These are phyloP conservation scores for Atrichornis clamosus DNA, from an alignment of 2,113 vertebrate species.

Conservation along the genomic window DNA sequence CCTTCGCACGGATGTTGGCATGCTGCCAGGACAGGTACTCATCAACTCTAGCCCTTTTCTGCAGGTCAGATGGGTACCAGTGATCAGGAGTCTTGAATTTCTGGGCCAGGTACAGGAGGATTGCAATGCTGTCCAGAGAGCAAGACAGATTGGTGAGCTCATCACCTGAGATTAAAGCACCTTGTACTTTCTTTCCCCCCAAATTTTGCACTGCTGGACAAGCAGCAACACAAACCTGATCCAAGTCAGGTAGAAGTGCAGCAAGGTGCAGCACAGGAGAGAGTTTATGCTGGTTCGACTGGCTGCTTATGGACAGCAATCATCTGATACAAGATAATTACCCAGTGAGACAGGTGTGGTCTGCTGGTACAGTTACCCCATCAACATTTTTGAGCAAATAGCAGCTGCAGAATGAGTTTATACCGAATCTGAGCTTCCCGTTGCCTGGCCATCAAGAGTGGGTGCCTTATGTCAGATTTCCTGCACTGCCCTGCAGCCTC, in stretches of 20 bases:
- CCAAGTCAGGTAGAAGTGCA: background rate
- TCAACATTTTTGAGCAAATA: background rate
- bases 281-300: background rate
- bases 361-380: background rate
- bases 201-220: background rate
- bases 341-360: accelerated
- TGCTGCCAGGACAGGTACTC: conserved; percentile 85
- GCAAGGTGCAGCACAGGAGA: background rate
- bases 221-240: background rate
- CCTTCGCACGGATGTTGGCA: conserved; percentile 61
- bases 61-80: conserved; percentile 82
- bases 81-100: conserved; percentile 76
- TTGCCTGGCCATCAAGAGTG: background rate
- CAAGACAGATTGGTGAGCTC: background rate
- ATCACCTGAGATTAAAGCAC: background rate
- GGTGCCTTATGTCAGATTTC: background rate
- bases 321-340: accelerated
- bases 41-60: conserved; percentile 70
- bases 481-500: background rate
- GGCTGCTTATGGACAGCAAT: background rate
- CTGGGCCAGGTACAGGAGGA: conserved; percentile 72
- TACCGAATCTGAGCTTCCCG: background rate
- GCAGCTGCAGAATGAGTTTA: background rate
- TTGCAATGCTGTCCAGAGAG: conserved; percentile 67
- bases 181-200: background rate